Percentiles rank a stretch among this genome's conserved stretches.
Evolutionary conservation across 2,888 invertebrate genomes (phyloP).

Genomic region (Eustalomyia histrio): DNA sequence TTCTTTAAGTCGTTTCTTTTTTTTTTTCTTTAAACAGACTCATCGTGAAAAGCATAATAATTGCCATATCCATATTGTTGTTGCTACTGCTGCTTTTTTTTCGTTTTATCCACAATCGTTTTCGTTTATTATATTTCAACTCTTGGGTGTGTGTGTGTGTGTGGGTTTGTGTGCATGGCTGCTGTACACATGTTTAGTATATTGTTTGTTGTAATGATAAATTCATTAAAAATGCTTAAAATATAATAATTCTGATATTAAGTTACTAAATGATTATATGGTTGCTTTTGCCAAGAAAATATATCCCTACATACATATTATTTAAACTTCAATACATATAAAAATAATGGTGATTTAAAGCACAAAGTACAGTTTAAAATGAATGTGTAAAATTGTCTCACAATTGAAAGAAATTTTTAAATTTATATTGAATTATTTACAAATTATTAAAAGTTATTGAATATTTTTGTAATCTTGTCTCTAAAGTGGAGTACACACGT

Average conservation of each 20-base stretch:
- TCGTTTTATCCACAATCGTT: conserved; percentile 50
- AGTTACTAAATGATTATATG: conserved; percentile 58
- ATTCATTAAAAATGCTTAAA: conserved; percentile 61
- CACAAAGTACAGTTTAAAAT: too few species aligned
- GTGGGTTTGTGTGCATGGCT: neutral
- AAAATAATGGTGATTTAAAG: too few species aligned
- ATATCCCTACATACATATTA: neutral
- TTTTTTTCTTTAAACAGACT: conserved; percentile 61
- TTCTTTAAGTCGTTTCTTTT: conserved; percentile 39
- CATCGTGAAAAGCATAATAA: conserved; percentile 70
- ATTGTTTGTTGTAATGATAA: conserved; percentile 26
- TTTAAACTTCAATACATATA: neutral
- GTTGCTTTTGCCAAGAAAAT: conserved; percentile 51
- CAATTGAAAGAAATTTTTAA: too few species aligned
- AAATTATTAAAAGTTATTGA: too few species aligned
- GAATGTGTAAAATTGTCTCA: too few species aligned
- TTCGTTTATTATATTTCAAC: conserved; percentile 47
- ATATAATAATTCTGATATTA: conserved; percentile 62
- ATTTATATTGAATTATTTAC: too few species aligned
- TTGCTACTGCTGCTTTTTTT: conserved; percentile 11
- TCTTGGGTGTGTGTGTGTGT: conserved; percentile 3
- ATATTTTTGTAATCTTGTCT: too few species aligned
- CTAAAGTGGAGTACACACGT: too few species aligned
- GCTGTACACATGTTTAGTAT: conserved; percentile 1
- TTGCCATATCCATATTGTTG: conserved; percentile 58